A percentile compares a stretch with the other conserved stretches of the same genome.
phyloP scores from a whole-genome alignment of 2,113 vertebrate species.

The Nothobranchius kuhntae region DNA sequence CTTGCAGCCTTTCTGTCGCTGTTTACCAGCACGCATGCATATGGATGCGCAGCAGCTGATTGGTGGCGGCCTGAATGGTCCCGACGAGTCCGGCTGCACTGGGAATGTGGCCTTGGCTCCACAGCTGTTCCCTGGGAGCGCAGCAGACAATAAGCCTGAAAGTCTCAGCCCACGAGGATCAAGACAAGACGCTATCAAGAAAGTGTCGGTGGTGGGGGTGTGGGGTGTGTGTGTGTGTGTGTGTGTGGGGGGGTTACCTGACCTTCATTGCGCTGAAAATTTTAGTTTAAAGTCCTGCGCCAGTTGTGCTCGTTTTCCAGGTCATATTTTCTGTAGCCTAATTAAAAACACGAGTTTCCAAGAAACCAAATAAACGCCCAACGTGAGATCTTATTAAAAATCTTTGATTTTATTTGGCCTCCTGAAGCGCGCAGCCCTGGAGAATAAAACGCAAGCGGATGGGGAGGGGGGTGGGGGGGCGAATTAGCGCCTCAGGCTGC shows the following conservation, averaged over 20 bases:
- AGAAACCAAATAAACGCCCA: constrained; percentile 33
- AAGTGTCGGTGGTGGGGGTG: background rate
- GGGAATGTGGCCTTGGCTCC: constrained; percentile 73
- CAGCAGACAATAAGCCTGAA: constrained; percentile 81
- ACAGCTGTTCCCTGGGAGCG: constrained; percentile 84
- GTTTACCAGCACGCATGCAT: constrained; percentile 44
- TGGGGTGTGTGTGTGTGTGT: too few species aligned
- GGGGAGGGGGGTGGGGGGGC: constrained; percentile 34
- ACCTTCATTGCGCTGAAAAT: background rate
- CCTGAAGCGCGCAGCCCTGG: constrained; percentile 57
- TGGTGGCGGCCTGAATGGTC: constrained; percentile 63
- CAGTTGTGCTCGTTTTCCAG: too few species aligned
- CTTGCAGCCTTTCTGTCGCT: constrained; percentile 26
- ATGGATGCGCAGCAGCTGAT: constrained; percentile 72
- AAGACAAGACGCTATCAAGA: constrained; percentile 35
- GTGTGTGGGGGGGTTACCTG: background rate
- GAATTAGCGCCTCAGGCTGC: constrained; percentile 76
- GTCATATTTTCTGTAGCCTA: too few species aligned
- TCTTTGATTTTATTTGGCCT: constrained; percentile 62
- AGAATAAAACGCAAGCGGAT: constrained; percentile 53
- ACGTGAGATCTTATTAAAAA: constrained; percentile 71
- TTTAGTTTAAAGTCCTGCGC: background rate
- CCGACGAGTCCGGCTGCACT: constrained; percentile 68
- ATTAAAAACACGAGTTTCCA: background rate
- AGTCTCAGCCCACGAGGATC: constrained; percentile 65